Base-by-base conservation (phyloP, 2,888 invertebrate species). In the Beris chalybata region DNA sequence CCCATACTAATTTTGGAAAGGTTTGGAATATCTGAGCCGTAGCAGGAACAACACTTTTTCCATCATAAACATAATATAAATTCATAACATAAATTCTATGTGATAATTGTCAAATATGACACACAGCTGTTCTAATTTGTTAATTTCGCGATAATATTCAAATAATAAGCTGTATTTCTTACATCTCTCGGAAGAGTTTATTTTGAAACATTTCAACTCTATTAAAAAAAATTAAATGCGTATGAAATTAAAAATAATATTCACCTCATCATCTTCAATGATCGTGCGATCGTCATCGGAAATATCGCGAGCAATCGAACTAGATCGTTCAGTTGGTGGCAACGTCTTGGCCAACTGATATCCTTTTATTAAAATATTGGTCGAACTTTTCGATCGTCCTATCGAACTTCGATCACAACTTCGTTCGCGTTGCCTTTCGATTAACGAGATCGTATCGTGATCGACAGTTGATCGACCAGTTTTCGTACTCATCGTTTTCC, bases 351-450 rank as follows among this genome's bases (percentile, higher is more conserved):
- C 88, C 74, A 90, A 81, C 74, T 91, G 90, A 79, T 90, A 91
- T 1, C 92, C 91, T 77, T 90, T 91, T 65, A 92, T 92, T 85
- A 91, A 85, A 70, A 92, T 92, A 77, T 92, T 92, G 31, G 91
- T 90, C 0, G 90, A 89, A 71, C 92, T 92, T 70, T 86, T 86
- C 1, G 90, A 89, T 73, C 87, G 83, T 4, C 87, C 87, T 45
- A 86, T 73, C 71, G 82, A 83, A 43, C 50, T 67, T 55, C 76
- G 76, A 63, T 77, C 78, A 71, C 74, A 74, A 71, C 78, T 79
- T 4, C 77, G 73, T 68, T 81, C 79, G 3, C 81, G 73, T 63
- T 79, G 80, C 3, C 78, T 74, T 65, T 81, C 81, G 55, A 81
- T 80, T 67, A 81, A 70, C 66, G 75, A 79, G 38, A 81, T 79